These are phyloP conservation scores for Julus scandinavius DNA, from an alignment of 2,888 invertebrate species.

Conservation along the genomic window DNA sequence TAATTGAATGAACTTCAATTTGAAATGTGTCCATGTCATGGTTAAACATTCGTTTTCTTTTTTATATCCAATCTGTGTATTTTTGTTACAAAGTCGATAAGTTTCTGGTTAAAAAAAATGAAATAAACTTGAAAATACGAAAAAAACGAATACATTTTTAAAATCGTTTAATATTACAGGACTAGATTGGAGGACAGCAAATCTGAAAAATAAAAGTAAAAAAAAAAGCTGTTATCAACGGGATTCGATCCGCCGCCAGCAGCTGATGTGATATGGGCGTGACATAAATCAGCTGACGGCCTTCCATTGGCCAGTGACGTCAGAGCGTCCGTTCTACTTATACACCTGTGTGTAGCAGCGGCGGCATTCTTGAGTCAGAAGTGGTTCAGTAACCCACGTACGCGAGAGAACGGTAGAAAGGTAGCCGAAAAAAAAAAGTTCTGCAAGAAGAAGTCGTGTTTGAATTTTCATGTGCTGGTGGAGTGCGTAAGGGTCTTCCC, in stretches of 20 bases:
- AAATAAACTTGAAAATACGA: no score
- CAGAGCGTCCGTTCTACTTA: background rate
- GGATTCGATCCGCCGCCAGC: background rate
- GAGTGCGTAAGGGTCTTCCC: no score
- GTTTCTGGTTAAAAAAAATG: no score
- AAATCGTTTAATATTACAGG: no score
- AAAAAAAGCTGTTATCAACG: background rate
- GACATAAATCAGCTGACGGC: background rate
- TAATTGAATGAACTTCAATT: no score
- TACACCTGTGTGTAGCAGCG: background rate
- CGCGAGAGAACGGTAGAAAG: background rate
- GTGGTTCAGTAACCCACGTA: background rate
- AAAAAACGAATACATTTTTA: no score
- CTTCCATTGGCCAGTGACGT: background rate
- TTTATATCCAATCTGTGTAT: no score
- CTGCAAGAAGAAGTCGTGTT: background rate
- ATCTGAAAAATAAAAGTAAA: background rate
- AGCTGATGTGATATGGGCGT: background rate
- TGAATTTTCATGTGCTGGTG: background rate
- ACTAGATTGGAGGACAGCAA: background rate
- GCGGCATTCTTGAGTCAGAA: background rate
- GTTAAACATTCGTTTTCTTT: no score
- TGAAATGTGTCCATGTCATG: no score
- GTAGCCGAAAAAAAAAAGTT: background rate
- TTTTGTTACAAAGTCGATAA: no score